Conservation (phyloP, 1,140 invertebrate genomes). For the Glomeris maerens region DNA sequence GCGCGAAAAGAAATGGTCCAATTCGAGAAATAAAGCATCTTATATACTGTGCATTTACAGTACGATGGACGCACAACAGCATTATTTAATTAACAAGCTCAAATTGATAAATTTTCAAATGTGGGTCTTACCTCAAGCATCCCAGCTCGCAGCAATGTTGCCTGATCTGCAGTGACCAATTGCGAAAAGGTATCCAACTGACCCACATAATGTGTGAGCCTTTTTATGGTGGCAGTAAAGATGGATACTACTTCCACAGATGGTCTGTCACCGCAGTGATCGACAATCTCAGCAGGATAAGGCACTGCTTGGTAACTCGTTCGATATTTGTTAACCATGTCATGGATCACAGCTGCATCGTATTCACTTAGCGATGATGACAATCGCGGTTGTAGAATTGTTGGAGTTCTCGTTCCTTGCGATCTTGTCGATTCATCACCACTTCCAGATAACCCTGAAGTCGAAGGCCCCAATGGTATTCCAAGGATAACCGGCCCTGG, state of each 20-base stretch:
- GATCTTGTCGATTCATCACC: slow-evolving; percentile 2
- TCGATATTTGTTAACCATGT: slow-evolving; percentile 17
- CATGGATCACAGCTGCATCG: slow-evolving; percentile 15
- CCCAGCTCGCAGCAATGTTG: slow-evolving; percentile 34
- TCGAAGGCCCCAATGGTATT: background rate
- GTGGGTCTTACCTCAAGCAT: slow-evolving; percentile 38
- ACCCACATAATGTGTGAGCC: slow-evolving; percentile 26
- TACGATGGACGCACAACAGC: slow-evolving; percentile 15
- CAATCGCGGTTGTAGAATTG: background rate
- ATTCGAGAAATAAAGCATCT: no score
- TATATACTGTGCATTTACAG: slow-evolving; percentile 12
- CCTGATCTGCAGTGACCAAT: slow-evolving; percentile 33
- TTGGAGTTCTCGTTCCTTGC: background rate
- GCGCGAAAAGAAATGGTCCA: no score
- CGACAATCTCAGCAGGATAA: slow-evolving; percentile 2
- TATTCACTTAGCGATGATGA: slow-evolving; percentile 14
- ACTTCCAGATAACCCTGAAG: no score
- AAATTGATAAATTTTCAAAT: slow-evolving; percentile 29
- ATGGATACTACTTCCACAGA: slow-evolving; percentile 13
- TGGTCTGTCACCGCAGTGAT: slow-evolving; percentile 14
- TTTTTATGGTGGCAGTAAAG: slow-evolving; percentile 22
- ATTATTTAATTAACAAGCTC: slow-evolving; percentile 22
- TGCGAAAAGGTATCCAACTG: slow-evolving; percentile 29
- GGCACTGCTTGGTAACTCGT: slow-evolving; percentile 16
- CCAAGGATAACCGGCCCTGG: background rate